Percentiles rank a stretch among this genome's conserved stretches.
Evolutionary conservation across 2,888 invertebrate genomes (phyloP).

Genomic region (Ennomos fuscantarius): DNA sequence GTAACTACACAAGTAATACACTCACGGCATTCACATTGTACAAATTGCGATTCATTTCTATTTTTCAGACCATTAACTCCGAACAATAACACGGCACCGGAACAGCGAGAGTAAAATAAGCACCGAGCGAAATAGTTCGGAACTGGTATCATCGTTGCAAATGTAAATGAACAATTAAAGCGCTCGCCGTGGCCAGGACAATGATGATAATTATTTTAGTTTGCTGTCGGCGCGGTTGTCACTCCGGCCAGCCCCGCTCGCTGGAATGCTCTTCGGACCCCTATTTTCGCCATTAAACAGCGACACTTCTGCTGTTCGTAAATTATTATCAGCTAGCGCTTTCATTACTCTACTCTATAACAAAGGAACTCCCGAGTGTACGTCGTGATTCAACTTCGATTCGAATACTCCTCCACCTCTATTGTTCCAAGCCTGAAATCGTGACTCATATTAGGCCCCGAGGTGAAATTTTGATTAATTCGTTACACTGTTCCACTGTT

Average conservation of each 20-base stretch:
- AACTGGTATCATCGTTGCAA: slow-evolving; percentile 84
- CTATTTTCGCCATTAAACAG: slow-evolving; percentile 79
- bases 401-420: slow-evolving; percentile 62
- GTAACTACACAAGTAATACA: slow-evolving; percentile 20
- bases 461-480: slow-evolving; percentile 84
- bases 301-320: slow-evolving; percentile 84
- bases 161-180: slow-evolving; percentile 86
- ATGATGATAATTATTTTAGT: slow-evolving; percentile 86
- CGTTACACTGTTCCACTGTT: slow-evolving; percentile 76
- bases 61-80: slow-evolving; percentile 82
- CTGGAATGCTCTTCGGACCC: slow-evolving; percentile 80
- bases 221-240: slow-evolving; percentile 80
- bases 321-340: slow-evolving; percentile 83
- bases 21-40: slow-evolving; percentile 65
- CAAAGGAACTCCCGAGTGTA: slow-evolving; percentile 81
- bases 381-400: slow-evolving; percentile 81
- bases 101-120: slow-evolving; percentile 78
- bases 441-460: slow-evolving; percentile 78
- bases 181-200: slow-evolving; percentile 81
- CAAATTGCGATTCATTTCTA: slow-evolving; percentile 80
- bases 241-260: slow-evolving; percentile 63
- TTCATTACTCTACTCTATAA: slow-evolving; percentile 80
- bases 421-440: slow-evolving; percentile 77
- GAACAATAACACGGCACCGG: slow-evolving; percentile 77
- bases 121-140: slow-evolving; percentile 79